Evolutionary conservation across 2,888 invertebrate species (phyloP), one percentile per base, ranked within the genome.

Genomic region (Campopleginae sp.): DNA sequence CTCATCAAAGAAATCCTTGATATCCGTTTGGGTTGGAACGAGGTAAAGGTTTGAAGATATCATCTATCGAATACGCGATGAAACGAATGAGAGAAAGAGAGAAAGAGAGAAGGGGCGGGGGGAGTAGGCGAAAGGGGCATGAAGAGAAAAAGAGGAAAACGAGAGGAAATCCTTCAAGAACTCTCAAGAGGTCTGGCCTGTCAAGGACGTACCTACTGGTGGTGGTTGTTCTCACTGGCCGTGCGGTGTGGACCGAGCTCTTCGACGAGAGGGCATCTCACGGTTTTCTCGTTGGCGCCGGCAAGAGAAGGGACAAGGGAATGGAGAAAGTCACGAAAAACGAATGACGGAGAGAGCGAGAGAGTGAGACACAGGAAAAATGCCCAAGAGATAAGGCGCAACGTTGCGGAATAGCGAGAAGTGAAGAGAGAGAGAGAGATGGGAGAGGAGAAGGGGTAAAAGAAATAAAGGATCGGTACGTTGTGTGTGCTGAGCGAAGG

Each of bases 401-500:
- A 14, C 0, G 38, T 38, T 38, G 31, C 14, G 17, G 65, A 76
- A 31, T 5, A 27, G 38, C 58, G 75, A 33, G 75, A 58, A 42
- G 71, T 48, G 58, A 31, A 58, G 54, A 70, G 78, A 77, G n/a
- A 12, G 63, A 74, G 42, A 46, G 48, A 42, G 54, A 80, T n/a
- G 31, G 31, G 72, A 33, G 3, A 12, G 74, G 78, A 44, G 75
- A 81, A 72, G 66, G 83, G 86, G 76, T 86, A 84, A 86, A 78
- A 84, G 87, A 85, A 88, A 66, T 68, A 74, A 68, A 80, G 76
- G 72, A 74, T 61, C 42, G 61, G 68, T 77, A 81, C 84, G 88
- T 66, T 87, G 88, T 88, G 87, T 86, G 87, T 84, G 86, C 82
- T 75, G 79, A 86, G 79, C 71, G 61, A 72, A 80, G 63, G 46